These are phyloP conservation scores for Coracias cyanogaster DNA, from an alignment of 2,797 vertebrate genomes.

Conservation along the genomic window DNA sequence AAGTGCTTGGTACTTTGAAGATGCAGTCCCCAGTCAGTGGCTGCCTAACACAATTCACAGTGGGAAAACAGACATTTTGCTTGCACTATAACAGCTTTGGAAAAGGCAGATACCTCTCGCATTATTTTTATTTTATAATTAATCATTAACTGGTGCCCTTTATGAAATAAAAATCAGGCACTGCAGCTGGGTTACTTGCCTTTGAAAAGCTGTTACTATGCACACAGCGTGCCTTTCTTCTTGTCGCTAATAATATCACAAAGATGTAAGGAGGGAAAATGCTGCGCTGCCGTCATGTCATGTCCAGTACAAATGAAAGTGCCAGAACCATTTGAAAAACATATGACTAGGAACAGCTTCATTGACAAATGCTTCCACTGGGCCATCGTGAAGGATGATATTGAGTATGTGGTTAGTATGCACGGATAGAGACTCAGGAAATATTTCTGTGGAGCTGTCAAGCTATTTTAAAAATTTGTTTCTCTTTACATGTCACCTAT, in stretches of 20 bases:
- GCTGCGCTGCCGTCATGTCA: neutral
- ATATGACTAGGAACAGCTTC: neutral
- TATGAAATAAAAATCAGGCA: conserved; percentile 16
- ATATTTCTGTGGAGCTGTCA: neutral
- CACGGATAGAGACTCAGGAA: neutral
- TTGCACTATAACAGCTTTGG: neutral
- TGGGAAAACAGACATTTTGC: neutral
- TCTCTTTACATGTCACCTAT: neutral
- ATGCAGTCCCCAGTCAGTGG: neutral
- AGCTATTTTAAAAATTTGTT: neutral
- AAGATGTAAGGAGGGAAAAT: neutral
- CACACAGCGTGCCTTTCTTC: neutral
- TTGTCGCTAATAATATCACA: neutral
- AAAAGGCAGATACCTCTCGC: neutral
- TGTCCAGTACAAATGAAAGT: neutral
- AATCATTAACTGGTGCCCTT: conserved; percentile 2
- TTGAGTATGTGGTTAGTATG: accelerated
- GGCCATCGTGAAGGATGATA: neutral
- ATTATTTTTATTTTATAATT: conserved; percentile 18
- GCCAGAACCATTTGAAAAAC: neutral
- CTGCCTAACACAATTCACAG: neutral
- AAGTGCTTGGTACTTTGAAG: neutral
- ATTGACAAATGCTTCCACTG: neutral
- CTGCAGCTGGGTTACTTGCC: conserved; percentile 1
- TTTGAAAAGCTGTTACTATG: conserved; percentile 27